Conservation (phyloP, 2,113 vertebrate species). For the Felis catus region F.catus_Fca126_mat1.0 CM031415.1:129201001-129201500, state of each 20-base stretch:
- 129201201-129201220: background rate
- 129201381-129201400: background rate
- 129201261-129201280: background rate
- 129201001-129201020: background rate
- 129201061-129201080: background rate
- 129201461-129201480: background rate
- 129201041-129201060: background rate
- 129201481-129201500: background rate
- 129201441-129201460: background rate
- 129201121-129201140: background rate
- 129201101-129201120: background rate
- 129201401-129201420: background rate
- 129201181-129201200: background rate
- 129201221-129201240: background rate
- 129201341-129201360: background rate
- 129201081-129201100: background rate
- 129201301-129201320: background rate
- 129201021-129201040: background rate
- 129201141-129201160: background rate
- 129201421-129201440: background rate
- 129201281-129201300: conserved; percentile 23
- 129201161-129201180: background rate
- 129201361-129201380: background rate
- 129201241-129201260: background rate
- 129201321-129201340: background rate